Evolutionary conservation across 35 echinoderm and acorn worm species (phyloP).

Genomic region (Diadema setosum): DNA sequence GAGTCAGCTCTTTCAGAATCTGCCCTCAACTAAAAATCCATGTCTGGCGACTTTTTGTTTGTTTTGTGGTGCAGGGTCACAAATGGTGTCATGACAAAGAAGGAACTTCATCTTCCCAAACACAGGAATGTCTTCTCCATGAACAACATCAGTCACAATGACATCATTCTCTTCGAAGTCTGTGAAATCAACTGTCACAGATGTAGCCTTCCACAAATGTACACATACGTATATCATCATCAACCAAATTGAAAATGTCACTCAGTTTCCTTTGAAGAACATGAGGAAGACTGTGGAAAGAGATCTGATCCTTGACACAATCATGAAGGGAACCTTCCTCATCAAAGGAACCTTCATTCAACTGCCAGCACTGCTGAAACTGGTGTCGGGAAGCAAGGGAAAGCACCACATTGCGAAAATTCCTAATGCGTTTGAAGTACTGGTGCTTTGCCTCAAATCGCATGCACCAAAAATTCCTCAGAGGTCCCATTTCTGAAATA

Average conservation of each 20-base stretch:
- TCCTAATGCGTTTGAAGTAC: slow-evolving; percentile 43
- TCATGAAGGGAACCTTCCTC: not conserved
- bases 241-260: not conserved
- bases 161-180: not conserved
- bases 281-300: not conserved
- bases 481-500: slow-evolving; percentile 33
- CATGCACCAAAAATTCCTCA: slow-evolving; percentile 45
- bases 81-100: not conserved
- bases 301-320: not conserved
- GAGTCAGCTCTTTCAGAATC: too few species aligned
- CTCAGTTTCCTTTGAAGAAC: not conserved
- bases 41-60: too few species aligned
- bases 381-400: slow-evolving; percentile 24
- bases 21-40: too few species aligned
- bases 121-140: not conserved
- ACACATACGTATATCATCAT: not conserved
- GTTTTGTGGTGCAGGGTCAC: too few species aligned
- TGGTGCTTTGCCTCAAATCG: slow-evolving; percentile 52
- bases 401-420: slow-evolving; percentile 41
- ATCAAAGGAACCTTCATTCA: not conserved
- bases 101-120: not conserved
- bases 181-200: not conserved
- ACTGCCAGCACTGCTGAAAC: slow-evolving; percentile 5
- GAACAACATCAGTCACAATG: not conserved
- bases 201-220: not conserved